Conservation (phyloP, 2,113 vertebrate genomes). For the Nothobranchius kuhntae region DNA sequence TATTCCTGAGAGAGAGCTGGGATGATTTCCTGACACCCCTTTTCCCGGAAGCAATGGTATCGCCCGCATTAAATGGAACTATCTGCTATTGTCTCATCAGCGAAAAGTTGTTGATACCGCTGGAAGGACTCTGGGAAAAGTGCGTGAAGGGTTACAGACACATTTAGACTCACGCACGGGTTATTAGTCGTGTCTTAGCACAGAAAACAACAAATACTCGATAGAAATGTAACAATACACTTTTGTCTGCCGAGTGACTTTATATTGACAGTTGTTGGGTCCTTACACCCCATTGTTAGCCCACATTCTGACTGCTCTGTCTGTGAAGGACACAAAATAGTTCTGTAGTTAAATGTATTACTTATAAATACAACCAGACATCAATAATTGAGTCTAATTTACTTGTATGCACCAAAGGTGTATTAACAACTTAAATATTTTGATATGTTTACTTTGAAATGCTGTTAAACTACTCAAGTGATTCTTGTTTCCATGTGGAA, state of each 20-base stretch:
- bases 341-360: background rate
- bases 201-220: background rate
- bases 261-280: conserved; percentile 17
- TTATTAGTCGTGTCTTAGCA: background rate
- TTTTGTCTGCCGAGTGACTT: conserved; percentile 2
- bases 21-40: conserved; percentile 45
- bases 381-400: background rate
- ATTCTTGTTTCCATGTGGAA: no score
- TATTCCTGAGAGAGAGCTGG: background rate
- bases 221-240: background rate
- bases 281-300: background rate
- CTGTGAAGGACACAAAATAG: background rate
- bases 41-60: conserved; percentile 59
- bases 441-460: no score
- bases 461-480: no score
- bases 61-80: conserved; percentile 84
- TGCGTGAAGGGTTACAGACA: background rate
- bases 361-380: background rate
- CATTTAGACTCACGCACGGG: background rate
- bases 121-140: conserved; percentile 47
- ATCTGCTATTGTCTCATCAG: conserved; percentile 88
- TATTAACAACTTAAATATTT: background rate
- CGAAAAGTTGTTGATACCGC: conserved; percentile 86
- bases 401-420: background rate
- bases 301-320: background rate